Percentiles rank a stretch among this genome's conserved stretches.
Evolutionary conservation across 2,888 invertebrate genomes (phyloP).

Genomic region (Acanthosepion pharaonis): DNA sequence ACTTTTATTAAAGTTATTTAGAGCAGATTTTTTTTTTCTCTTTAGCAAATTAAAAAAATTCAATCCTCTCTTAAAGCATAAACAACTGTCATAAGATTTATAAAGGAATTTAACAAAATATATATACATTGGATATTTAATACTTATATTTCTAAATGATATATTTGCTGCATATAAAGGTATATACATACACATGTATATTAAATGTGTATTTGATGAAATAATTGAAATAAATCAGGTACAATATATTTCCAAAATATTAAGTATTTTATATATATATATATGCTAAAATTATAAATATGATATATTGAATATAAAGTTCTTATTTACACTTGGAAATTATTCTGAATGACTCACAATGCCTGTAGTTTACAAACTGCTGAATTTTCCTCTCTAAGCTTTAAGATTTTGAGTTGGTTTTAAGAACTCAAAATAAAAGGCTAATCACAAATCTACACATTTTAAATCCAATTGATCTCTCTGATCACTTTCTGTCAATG

Average conservation of each 20-base stretch:
- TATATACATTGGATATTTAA: background rate
- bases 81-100: background rate
- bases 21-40: background rate
- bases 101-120: background rate
- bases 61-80: background rate
- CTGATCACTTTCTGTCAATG: no score
- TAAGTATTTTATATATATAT: background rate
- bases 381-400: no score
- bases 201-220: background rate
- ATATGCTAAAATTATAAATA: background rate
- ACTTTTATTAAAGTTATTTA: background rate
- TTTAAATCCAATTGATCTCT: no score
- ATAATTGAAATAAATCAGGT: no score
- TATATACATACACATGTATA: background rate
- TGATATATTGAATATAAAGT: constrained; percentile 5
- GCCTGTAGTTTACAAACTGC: no score
- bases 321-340: background rate
- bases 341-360: background rate
- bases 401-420: no score
- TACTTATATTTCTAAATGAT: background rate
- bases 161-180: background rate
- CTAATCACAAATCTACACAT: no score
- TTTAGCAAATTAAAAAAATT: background rate
- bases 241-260: no score
- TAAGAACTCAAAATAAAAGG: no score